Percentiles rank a stretch among this genome's conserved stretches.
These are phyloP conservation scores for Campylomormyrus tamandua DNA, from an alignment of 2,113 vertebrate species.

Conservation along the genomic window DNA sequence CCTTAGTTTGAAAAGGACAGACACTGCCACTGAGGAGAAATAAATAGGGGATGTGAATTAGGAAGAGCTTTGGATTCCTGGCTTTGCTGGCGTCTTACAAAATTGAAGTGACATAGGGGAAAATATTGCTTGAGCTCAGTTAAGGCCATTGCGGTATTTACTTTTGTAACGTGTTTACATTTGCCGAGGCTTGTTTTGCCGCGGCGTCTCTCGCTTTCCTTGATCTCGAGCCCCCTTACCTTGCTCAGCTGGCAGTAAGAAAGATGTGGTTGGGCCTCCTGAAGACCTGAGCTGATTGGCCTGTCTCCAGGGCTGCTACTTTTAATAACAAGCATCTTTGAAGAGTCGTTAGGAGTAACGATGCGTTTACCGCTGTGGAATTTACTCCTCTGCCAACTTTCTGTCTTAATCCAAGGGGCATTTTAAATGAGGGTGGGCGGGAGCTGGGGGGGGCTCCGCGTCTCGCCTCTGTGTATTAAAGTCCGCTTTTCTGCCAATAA, in stretches of 20 bases:
- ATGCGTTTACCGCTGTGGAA: slow-evolving; percentile 34
- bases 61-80: not conserved
- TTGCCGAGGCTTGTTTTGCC: not conserved
- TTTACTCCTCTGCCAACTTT: slow-evolving; percentile 32
- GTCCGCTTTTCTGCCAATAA: slow-evolving; percentile 25
- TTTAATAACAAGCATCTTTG: slow-evolving; percentile 42
- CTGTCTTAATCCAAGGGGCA: slow-evolving; percentile 37
- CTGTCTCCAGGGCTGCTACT: slow-evolving; percentile 31
- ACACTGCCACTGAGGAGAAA: not conserved
- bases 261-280: not conserved
- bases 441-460: slow-evolving; percentile 23
- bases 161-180: not conserved
- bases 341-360: slow-evolving; percentile 42
- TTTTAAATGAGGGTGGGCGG: slow-evolving; percentile 29
- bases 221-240: not conserved
- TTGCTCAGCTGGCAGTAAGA: slow-evolving; percentile 2
- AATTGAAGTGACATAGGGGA: not conserved
- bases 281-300: slow-evolving; percentile 30
- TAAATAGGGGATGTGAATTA: not conserved
- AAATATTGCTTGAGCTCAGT: not conserved
- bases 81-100: not conserved
- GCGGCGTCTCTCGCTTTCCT: not conserved
- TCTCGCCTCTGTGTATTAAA: slow-evolving; percentile 27
- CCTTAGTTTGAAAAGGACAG: slow-evolving; percentile 2
- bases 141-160: not conserved